Evolutionary conservation across 2,888 invertebrate species (phyloP), one percentile per base, ranked within the genome.

Genomic region (Coecobrya sp.): DNA sequence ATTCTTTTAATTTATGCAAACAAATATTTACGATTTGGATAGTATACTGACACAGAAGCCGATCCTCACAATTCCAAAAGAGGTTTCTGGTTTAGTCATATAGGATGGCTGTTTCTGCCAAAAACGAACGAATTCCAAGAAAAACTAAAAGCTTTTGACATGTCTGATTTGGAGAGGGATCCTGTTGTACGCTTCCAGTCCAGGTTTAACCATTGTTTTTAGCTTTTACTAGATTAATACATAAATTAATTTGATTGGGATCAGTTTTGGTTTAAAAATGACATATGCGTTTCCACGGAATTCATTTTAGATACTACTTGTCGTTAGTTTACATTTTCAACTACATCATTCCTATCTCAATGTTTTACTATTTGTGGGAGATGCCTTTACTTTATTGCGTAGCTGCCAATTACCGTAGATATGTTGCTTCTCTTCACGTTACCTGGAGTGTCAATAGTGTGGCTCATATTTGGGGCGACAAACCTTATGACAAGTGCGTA

Each of bases 61-160:
- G 99, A 99, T 96, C 99, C 99, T 0, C 98, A 99, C 96, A 98
- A 99, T 95, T 98, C 98, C 0, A 98, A 96, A 82, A 96, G 98
- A 27, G 99, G 99, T 11, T 99, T 99, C 96, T 99, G 99, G 97
- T 99, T 99, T 96, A 97, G 99, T 0, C 99, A 99, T 96, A 97
- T 99, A 94, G 99, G 99, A 93, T 99, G 99, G 99, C 96, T 99
- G 93, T 96, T 99, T 88, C 97, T 97, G 95, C 97, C 97, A 95
- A 99, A 99, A 96, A 99, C 99, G 95, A 98, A 98, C 0, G 98
- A 98, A 94, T 98, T 99, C 59, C 98, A 97, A 95, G 96, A 96
- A 93, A 98, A 98, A 95, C 99, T 99, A 95, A 97, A 98, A 94
- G 97, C 97, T 62, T 97, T 99, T 30, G 98, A 99, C 95, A 95